A percentile compares a stretch with the other conserved stretches of the same genome.
Evolutionary conservation across 2,113 vertebrate genomes (phyloP).

Genomic region (Embiotoca jacksoni): DNA sequence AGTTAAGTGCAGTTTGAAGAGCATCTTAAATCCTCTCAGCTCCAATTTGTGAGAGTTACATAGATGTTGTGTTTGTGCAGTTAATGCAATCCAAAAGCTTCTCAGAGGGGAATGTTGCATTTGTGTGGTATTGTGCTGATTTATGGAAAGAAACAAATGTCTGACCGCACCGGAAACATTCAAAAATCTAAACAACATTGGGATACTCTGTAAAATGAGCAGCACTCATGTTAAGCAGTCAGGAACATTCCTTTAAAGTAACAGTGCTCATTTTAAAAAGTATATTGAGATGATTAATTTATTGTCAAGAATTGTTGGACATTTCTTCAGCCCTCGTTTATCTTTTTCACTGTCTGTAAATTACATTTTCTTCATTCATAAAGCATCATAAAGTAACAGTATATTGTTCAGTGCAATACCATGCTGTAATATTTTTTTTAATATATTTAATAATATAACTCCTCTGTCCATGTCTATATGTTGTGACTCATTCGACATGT

Average conservation of each 20-base stretch:
- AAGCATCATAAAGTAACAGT: background rate
- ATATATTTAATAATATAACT: background rate
- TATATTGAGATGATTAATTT: background rate
- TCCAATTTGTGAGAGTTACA: background rate
- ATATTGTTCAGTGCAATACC: background rate
- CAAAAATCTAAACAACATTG: background rate
- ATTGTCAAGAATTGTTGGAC: background rate
- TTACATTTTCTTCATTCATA: background rate
- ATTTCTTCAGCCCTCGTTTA: background rate
- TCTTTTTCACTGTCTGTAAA: background rate
- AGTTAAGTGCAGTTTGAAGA: background rate
- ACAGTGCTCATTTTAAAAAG: background rate
- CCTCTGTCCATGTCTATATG: too few species aligned
- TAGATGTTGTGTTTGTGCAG: background rate
- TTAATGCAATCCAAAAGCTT: background rate
- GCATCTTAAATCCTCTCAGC: too few species aligned
- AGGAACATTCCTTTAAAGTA: background rate
- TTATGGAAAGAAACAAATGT: background rate
- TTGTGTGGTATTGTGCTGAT: background rate
- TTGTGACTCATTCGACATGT: too few species aligned
- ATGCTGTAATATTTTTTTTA: background rate
- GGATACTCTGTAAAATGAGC: background rate
- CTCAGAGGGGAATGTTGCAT: background rate
- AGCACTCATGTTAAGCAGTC: background rate
- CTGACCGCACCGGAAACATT: background rate